Evolutionary conservation across 2,113 vertebrate species (phyloP), one percentile per base, ranked within the genome.

Genomic region (Corydoras sp.): DNA sequence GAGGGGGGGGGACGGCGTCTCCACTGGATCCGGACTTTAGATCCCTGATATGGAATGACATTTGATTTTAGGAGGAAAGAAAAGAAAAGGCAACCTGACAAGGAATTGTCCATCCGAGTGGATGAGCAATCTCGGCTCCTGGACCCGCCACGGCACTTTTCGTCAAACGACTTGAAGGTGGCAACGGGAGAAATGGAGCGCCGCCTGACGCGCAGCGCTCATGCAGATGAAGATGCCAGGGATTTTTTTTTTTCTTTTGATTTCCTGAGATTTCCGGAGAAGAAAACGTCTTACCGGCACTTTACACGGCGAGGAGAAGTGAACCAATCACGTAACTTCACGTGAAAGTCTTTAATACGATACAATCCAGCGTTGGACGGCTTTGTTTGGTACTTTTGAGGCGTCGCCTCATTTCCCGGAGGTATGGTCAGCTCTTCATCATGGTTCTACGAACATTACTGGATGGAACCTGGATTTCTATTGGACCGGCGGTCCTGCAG

Each of bases 51-150:
- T 68, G 43, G 64, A 62, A 60, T 55, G 83, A 81, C 78, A 81
- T 83, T 85, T 83, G 83, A 88, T 85, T 84, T 71, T 67, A 81
- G 83, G 73, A 84, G 78, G 86, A 85, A 78, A 68, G 31, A 29
- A 10, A 62, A 65, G 15, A 53, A 68, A 61, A 72, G 83, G 69
- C 64, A 79, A 15, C 63, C 67, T 61, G 66, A 81, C 49, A 54
- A 18, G 18, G 70, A 8, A 62, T 11, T 56, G 35, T 31, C 18
- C 56, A 60, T 70, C n/a, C 59, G 30, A 70, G 63, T 58, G 72
- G 54, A 59, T 68, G 56, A 50, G 32, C 49, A 65, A 73, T 69
- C 49, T 35, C 18, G n/a, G 15, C 18, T 24, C 18, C 51, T 29
- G n/a, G 58, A 29, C 12, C 62, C 43, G 29, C 9, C 32, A 43